Conservation (phyloP, 2,888 invertebrate genomes). For the Imbricaverruca yamaguchii region DNA sequence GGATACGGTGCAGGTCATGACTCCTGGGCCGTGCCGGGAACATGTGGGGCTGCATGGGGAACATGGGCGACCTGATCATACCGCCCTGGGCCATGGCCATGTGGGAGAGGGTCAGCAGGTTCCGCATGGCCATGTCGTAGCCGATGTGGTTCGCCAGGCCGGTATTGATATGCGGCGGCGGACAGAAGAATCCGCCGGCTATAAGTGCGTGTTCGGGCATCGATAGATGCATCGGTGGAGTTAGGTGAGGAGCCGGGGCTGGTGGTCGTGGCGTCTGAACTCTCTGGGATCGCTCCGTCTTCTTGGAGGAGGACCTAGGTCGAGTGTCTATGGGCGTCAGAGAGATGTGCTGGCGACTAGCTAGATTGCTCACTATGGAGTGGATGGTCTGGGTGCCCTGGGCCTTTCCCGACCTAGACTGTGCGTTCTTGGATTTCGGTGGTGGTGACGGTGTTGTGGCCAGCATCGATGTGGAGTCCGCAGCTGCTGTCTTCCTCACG, state of each 20-base stretch:
- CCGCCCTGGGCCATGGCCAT: conserved; percentile 17
- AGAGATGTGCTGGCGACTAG: background rate
- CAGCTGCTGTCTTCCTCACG: background rate
- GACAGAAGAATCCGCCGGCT: background rate
- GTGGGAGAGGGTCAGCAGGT: conserved; percentile 16
- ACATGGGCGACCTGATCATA: background rate
- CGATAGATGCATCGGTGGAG: background rate
- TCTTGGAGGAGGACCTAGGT: background rate
- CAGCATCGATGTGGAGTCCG: conserved; percentile 9
- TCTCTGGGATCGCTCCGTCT: background rate
- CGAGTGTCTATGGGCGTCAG: background rate
- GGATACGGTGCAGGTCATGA: background rate
- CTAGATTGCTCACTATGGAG: background rate
- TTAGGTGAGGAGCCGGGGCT: background rate
- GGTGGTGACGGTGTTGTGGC: background rate
- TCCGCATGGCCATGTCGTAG: conserved; percentile 16
- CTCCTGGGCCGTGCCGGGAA: background rate
- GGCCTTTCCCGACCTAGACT: background rate
- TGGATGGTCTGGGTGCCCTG: conserved; percentile 11
- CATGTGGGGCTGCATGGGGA: background rate
- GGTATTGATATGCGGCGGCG: background rate
- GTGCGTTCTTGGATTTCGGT: background rate
- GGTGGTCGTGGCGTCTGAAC: background rate
- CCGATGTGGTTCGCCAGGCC: background rate
- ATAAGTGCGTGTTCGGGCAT: background rate